Conservation (phyloP, 2,113 vertebrate species). For the Pogonocichla stellata region DNA sequence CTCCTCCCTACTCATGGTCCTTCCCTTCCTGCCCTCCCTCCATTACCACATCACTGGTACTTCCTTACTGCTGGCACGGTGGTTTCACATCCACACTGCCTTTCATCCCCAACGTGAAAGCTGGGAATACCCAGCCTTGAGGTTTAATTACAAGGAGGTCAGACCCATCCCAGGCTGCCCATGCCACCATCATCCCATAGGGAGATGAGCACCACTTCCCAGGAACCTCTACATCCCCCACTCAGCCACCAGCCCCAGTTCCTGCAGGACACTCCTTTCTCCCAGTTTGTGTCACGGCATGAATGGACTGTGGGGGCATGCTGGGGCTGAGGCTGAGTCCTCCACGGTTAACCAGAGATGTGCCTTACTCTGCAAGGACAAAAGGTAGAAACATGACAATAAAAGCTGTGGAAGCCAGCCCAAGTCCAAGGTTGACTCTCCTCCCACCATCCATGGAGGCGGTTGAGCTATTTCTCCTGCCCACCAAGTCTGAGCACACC, state of each 20-base stretch:
- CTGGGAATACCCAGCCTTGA: background rate
- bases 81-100: background rate
- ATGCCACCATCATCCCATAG: rapidly evolving
- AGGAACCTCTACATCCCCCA: background rate
- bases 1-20: background rate
- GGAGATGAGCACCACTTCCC: background rate
- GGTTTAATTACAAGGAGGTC: background rate
- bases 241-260: background rate
- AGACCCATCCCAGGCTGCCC: background rate
- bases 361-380: background rate
- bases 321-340: background rate
- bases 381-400: rapidly evolving
- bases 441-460: background rate
- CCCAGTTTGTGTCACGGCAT: rapidly evolving
- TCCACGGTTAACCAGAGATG: background rate
- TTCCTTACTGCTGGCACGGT: rapidly evolving
- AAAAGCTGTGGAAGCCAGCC: background rate
- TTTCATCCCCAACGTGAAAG: background rate
- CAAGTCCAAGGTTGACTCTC: background rate
- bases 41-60: too few species aligned
- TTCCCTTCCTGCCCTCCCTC: background rate
- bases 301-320: too few species aligned
- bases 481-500: background rate
- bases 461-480: background rate
- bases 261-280: rapidly evolving